A percentile compares a stretch with the other conserved stretches of the same genome.
Evolutionary conservation across 2,113 vertebrate genomes (phyloP).

Genomic region (Pardalotus punctatus): DNA sequence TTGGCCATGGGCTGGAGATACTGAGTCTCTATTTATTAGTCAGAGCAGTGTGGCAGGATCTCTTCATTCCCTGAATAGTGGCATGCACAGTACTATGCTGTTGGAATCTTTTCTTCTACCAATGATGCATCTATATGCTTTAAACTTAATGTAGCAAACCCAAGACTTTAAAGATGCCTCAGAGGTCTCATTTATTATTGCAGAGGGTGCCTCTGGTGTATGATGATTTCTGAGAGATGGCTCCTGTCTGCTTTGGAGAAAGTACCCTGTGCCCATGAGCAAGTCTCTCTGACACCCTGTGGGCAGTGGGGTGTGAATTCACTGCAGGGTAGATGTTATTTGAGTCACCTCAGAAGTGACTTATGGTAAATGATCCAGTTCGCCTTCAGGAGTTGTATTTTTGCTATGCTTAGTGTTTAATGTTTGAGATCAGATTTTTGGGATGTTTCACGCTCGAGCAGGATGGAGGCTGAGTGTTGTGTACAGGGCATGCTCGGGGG

Average conservation of each 20-base stretch:
- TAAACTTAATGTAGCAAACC: neutral
- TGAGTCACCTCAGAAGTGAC: neutral
- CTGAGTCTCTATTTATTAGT: neutral
- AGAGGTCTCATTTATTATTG: neutral
- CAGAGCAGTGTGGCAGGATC: neutral
- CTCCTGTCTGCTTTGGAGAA: neutral
- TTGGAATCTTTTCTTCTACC: neutral
- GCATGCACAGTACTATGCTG: accelerated
- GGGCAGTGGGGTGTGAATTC: neutral
- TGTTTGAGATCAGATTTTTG: neutral
- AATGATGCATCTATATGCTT: neutral
- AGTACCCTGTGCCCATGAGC: neutral
- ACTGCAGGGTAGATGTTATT: neutral
- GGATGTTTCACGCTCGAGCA: neutral
- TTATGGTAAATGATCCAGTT: neutral
- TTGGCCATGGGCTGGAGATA: neutral
- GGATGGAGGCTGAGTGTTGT: neutral
- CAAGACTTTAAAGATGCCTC: neutral
- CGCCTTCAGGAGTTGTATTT: neutral
- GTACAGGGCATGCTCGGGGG: accelerated
- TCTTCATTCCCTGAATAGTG: neutral
- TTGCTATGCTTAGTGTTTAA: neutral
- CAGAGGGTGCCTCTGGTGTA: neutral
- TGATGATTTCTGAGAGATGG: neutral
- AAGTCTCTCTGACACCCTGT: neutral